Percentiles rank a stretch among this genome's conserved stretches.
Conservation (phyloP, 2,888 invertebrate genomes). For the Ptycholaimellus sp. region DNA sequence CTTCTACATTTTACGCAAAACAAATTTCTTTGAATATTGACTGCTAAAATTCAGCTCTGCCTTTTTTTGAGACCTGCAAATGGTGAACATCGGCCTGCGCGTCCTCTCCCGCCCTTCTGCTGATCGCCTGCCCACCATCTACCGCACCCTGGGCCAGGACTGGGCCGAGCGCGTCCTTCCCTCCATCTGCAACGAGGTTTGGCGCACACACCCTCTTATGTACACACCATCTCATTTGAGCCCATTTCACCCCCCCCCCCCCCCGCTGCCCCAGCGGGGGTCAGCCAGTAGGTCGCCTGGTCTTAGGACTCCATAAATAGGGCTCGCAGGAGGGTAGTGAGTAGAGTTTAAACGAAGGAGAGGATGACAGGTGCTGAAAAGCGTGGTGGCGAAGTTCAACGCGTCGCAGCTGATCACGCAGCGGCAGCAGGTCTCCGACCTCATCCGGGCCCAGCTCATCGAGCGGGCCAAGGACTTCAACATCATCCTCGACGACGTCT, state of each 20-base stretch:
- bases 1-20: too few relatives aligned
- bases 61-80: conserved; percentile 56
- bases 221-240: too few relatives aligned
- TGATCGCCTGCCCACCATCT: conserved; percentile 52
- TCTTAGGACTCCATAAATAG: too few relatives aligned
- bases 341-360: conserved; percentile 2
- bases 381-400: conserved; percentile 97
- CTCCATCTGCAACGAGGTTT: conserved; percentile 85
- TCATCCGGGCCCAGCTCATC: conserved; percentile 32
- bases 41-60: too few relatives aligned
- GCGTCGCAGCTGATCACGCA: conserved; percentile 96
- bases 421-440: conserved; percentile 53
- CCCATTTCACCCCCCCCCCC: too few relatives aligned
- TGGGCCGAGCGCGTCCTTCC: conserved; percentile 92
- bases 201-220: too few relatives aligned
- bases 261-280: too few relatives aligned
- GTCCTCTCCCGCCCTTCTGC: conserved; percentile 85
- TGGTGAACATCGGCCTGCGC: conserved; percentile 92
- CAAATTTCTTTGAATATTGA: too few relatives aligned
- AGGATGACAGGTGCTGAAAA: conserved; percentile 53
- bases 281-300: too few relatives aligned
- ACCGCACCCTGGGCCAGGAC: conserved; percentile 67
- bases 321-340: too few relatives aligned
- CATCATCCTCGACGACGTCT: conserved; percentile 93
- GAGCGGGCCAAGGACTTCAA: conserved; percentile 92